Evolutionary conservation across 2,888 invertebrate genomes (phyloP).

Genomic region (Lochmaea crataegi): DNA sequence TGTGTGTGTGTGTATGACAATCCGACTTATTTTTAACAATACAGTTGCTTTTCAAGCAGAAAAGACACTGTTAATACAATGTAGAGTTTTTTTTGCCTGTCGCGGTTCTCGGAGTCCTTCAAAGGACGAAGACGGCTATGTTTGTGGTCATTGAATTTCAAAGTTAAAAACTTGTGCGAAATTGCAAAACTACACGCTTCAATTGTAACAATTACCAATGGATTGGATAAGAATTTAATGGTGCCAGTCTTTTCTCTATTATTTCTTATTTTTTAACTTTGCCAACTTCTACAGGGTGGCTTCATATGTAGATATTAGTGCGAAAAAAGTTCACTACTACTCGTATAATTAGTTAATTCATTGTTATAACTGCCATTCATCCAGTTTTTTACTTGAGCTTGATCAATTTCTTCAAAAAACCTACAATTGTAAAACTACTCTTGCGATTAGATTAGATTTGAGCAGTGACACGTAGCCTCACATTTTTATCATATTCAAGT

Average conservation of each 20-base stretch:
- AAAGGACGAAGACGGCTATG: conserved; percentile 40
- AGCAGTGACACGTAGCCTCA: too few relatives aligned
- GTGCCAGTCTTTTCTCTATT: not conserved
- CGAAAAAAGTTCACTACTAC: not conserved
- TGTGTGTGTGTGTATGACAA: conserved; percentile 48
- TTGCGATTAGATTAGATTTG: too few relatives aligned
- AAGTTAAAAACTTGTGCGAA: conserved; percentile 5
- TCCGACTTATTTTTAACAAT: conserved; percentile 36
- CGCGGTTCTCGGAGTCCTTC: conserved; percentile 17
- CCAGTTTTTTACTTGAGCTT: too few relatives aligned
- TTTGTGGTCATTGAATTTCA: conserved; percentile 17
- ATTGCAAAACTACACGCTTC: conserved; percentile 4
- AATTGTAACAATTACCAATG: conserved; percentile 11
- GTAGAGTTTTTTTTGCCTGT: conserved; percentile 13
- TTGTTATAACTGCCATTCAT: too few relatives aligned
- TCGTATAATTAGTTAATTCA: not conserved
- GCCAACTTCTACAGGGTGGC: not conserved
- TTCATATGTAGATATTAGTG: not conserved
- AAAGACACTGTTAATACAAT: conserved; percentile 30
- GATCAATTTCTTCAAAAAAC: too few relatives aligned
- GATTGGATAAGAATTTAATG: not conserved
- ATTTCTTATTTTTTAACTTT: not conserved
- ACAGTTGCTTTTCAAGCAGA: conserved; percentile 25
- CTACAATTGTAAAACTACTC: too few relatives aligned
- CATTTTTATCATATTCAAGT: too few relatives aligned